Conservation (phyloP, 2,113 vertebrate species). For the Ancistrus triradiatus region DNA sequence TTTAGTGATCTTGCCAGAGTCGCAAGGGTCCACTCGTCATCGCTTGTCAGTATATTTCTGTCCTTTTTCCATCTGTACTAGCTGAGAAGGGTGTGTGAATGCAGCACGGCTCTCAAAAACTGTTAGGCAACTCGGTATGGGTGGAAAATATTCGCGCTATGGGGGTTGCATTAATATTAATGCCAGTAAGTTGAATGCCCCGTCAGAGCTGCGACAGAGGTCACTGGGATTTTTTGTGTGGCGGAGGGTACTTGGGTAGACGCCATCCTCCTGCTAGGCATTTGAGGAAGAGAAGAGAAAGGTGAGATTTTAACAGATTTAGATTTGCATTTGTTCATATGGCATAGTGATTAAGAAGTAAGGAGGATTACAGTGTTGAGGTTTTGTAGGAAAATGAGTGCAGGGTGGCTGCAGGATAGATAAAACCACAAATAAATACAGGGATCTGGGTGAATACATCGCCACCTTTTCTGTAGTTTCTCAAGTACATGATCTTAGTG, state of each 20-base stretch:
- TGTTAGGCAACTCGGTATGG: not conserved
- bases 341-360: too few relatives aligned
- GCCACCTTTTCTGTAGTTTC: too few relatives aligned
- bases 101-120: not conserved
- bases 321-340: too few relatives aligned
- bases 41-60: not conserved
- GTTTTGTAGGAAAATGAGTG: too few relatives aligned
- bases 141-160: not conserved
- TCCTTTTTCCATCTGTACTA: too few relatives aligned
- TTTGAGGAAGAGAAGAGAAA: slow-evolving; percentile 24
- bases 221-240: slow-evolving; percentile 34
- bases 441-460: too few relatives aligned
- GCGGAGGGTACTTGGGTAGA: slow-evolving; percentile 47
- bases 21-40: not conserved
- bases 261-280: slow-evolving; percentile 33
- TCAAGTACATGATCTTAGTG: too few relatives aligned
- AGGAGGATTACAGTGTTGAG: too few relatives aligned
- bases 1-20: too few relatives aligned
- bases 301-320: too few relatives aligned
- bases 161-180: not conserved
- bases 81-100: not conserved
- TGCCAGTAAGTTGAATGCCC: slow-evolving; percentile 1
- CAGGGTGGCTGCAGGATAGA: too few relatives aligned
- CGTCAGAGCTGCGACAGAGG: slow-evolving; percentile 40
- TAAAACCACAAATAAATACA: too few relatives aligned